Evolutionary conservation across 2,113 vertebrate genomes (phyloP).

Genomic region (Hypanus sabinus): DNA sequence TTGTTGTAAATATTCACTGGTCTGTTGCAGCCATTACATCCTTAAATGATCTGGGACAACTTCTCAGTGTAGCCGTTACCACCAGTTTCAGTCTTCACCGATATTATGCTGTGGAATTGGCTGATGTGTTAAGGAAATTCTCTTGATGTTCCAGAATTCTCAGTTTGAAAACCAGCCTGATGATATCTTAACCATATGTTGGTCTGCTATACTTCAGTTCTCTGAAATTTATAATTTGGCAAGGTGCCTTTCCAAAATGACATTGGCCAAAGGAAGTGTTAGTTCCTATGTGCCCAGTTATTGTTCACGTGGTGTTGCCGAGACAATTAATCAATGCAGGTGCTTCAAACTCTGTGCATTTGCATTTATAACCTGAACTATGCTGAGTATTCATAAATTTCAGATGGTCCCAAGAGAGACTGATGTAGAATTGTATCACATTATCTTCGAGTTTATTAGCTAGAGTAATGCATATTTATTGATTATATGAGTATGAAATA

Average conservation of each 20-base stretch:
- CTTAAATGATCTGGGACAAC: neutral
- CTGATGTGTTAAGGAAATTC: neutral
- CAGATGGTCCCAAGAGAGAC: neutral
- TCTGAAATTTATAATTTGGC: neutral
- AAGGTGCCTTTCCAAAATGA: neutral
- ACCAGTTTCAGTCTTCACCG: neutral
- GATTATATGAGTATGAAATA: slow-evolving; percentile 2
- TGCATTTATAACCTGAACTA: neutral
- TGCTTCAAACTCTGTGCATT: neutral
- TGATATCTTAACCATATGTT: neutral
- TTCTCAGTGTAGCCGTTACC: neutral
- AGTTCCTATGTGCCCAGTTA: slow-evolving; percentile 4
- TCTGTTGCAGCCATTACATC: neutral
- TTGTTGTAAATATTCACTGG: neutral
- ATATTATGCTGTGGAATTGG: neutral
- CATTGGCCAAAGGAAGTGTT: neutral
- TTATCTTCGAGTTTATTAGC: neutral
- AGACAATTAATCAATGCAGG: neutral
- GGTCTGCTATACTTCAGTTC: neutral
- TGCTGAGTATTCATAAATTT: neutral
- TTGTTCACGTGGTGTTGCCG: neutral
- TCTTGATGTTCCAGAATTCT: neutral
- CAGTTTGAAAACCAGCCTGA: neutral
- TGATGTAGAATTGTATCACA: neutral
- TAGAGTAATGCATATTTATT: slow-evolving; percentile 10